These are phyloP conservation scores for Thalassoma bifasciatum DNA, from an alignment of 2,113 vertebrate genomes.

Conservation along the genomic window DNA sequence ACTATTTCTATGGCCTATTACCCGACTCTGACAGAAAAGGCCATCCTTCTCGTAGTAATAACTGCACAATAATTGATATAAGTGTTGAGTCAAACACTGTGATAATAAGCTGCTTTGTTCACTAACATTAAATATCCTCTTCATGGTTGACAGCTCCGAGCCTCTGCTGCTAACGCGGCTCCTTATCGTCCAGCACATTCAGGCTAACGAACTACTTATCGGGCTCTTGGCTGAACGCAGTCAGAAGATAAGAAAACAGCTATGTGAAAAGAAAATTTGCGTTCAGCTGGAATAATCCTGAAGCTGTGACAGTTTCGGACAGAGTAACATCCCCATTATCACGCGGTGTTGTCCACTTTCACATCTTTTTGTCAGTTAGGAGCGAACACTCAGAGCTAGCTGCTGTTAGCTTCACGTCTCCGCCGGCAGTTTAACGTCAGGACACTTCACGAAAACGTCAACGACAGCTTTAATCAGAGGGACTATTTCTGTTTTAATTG, in stretches of 20 bases:
- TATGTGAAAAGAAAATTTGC: background rate
- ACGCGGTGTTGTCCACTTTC: background rate
- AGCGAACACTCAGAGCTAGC: constrained; percentile 33
- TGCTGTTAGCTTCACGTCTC: constrained; percentile 47
- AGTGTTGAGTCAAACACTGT: background rate
- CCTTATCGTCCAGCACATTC: constrained; percentile 68
- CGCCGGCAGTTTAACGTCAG: constrained; percentile 21
- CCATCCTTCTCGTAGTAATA: background rate
- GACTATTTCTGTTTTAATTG: background rate
- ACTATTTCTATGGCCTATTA: too few relatives aligned
- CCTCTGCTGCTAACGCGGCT: constrained; percentile 16
- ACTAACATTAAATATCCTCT: background rate
- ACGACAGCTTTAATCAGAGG: background rate
- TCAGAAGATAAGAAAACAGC: constrained; percentile 34
- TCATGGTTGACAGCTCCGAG: background rate
- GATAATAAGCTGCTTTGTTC: too few relatives aligned
- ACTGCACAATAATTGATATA: too few relatives aligned
- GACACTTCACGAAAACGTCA: background rate
- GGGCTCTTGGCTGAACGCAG: background rate
- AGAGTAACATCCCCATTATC: background rate
- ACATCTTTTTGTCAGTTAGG: background rate
- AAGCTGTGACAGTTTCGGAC: background rate
- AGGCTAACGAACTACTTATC: constrained; percentile 56
- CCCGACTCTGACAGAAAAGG: background rate
- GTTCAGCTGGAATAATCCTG: background rate